Evolutionary conservation across 2,113 vertebrate species (phyloP).

Genomic region (Ceyx margarethae): DNA sequence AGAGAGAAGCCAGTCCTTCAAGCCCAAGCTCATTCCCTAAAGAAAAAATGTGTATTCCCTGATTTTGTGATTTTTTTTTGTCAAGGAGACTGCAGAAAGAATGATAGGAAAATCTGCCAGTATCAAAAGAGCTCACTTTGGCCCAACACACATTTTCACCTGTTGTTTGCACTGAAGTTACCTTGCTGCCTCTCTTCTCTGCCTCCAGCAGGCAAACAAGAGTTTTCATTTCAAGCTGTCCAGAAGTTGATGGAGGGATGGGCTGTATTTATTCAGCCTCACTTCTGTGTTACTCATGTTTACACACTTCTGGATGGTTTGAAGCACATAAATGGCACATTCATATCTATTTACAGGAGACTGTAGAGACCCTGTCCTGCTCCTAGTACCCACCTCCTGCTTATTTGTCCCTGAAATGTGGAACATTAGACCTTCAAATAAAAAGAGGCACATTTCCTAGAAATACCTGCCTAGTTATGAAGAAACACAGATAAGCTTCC

Average conservation of each 20-base stretch:
- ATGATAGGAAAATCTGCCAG: neutral
- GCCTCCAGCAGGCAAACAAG: neutral
- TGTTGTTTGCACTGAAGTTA: neutral
- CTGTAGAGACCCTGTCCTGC: neutral
- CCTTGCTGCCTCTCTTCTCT: neutral
- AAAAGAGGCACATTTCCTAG: neutral
- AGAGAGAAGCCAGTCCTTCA: neutral
- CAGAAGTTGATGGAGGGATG: neutral
- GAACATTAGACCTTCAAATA: neutral
- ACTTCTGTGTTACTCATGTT: neutral
- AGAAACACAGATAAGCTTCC: neutral
- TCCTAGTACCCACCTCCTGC: neutral
- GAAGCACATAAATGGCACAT: neutral
- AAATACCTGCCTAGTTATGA: neutral
- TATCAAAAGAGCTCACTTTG: neutral
- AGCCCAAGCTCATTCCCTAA: neutral
- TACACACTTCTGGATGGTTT: neutral
- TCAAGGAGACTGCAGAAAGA: neutral
- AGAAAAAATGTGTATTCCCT: rapidly evolving
- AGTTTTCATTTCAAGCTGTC: neutral
- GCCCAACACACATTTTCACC: neutral
- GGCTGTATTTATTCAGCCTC: neutral
- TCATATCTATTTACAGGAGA: neutral
- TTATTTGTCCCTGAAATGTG: neutral
- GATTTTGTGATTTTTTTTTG: neutral